Base-by-base conservation (phyloP, 1,140 invertebrate species). In the Radopholus similis region DNA sequence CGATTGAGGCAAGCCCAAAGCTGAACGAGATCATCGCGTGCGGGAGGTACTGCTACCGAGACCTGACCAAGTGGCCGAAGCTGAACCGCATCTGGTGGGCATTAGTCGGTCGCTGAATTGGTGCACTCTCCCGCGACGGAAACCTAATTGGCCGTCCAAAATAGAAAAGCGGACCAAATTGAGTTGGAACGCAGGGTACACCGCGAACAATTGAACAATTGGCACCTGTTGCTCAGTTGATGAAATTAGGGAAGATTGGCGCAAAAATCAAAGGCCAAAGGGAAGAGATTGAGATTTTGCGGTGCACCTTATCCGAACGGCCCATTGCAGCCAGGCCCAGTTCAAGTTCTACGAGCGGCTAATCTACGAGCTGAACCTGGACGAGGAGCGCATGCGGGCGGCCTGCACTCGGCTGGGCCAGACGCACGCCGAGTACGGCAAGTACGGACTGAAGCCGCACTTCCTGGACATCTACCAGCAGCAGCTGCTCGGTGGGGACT, bases 21-120 rank as follows among this genome's bases (percentile, higher is more conserved):
- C 51, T 77, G n/a, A 77, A 77, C 55, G 76, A 77, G 56, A 77
- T 77, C 28, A 77, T 77, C 51, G 76, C 76, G 15, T 81, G 78
- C 59, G 72, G 70, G 13, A 55, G 63, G 32, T 77, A 82, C 47
- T 77, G 76, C 64, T 78, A 64, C 58, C 30, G 76, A 28, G 76
- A 77, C 58, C 49, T 77, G 34, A 77, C 79, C 13, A 74, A 79
- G 66, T 77, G 76, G 76, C 76, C 76, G 1, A 77, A 77, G 42
- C 49, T 77, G n/a, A 75, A 77, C 55, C 53, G 68, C 59, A 71
- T 77, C 30, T 79, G 76, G 76, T 77, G 40, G 21, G 47, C 26
- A n/a, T 47, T 57, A 44, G 21, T 58, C 40, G 34, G 11, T 44
- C 2, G 34, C 23, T 44, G 11, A 54, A 13, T 54, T 54, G n/a